phyloP scores from a whole-genome alignment of 1,140 invertebrate genomes.

The Phocides pigmalion region DNA sequence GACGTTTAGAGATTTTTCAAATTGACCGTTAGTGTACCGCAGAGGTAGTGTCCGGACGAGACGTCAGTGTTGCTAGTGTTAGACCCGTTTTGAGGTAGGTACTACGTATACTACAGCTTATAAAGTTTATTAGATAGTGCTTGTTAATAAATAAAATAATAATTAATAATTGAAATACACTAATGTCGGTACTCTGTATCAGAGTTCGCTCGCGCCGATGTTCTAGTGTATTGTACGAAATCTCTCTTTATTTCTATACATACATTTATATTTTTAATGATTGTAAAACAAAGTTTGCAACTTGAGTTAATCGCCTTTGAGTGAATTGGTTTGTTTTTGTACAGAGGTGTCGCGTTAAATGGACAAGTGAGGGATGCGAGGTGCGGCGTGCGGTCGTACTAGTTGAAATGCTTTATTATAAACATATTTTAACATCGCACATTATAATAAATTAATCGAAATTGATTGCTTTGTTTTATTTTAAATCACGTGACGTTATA shows the following conservation, averaged over 20 bases:
- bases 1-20: conserved; percentile 8
- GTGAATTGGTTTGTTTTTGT: conserved; percentile 60
- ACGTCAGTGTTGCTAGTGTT: conserved; percentile 23
- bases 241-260: conserved; percentile 54
- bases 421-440: conserved; percentile 83
- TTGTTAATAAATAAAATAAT: conserved; percentile 63
- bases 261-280: conserved; percentile 44
- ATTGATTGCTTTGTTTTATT: conserved; percentile 62
- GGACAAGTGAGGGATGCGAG: conserved; percentile 51
- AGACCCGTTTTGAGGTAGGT: conserved; percentile 35
- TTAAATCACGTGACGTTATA: too few relatives aligned
- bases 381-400: conserved; percentile 54
- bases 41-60: conserved; percentile 13
- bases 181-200: conserved; percentile 75
- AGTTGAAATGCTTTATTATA: conserved; percentile 80
- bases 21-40: background rate
- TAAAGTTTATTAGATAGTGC: conserved; percentile 71
- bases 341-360: conserved; percentile 56
- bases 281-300: conserved; percentile 54
- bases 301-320: conserved; percentile 48
- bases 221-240: conserved; percentile 57
- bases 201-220: conserved; percentile 61
- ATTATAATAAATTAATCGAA: conserved; percentile 84
- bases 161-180: conserved; percentile 38
- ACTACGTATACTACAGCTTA: conserved; percentile 58